Base-by-base conservation (phyloP, 1,140 invertebrate genomes). In the Drosophila pruinosa region DNA sequence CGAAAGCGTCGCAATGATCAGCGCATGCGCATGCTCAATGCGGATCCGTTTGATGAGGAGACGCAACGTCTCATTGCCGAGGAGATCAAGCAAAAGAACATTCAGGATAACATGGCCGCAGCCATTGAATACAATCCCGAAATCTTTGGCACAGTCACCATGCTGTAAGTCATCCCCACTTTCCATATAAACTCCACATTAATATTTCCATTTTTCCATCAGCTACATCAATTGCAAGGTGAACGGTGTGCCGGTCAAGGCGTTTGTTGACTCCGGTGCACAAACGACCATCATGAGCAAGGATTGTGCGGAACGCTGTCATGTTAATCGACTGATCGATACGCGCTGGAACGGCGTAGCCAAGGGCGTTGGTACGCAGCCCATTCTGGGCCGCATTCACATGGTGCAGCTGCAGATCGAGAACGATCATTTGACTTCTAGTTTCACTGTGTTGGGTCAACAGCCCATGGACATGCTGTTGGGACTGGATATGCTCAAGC, bases 381-480 rank as follows among this genome's bases (percentile, higher is more conserved):
- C 95, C 82, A 99, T 99, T 78, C 96, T 99, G 57, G 98, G 98
- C 1, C 93, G 98, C 36, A 97, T 99, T 76, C 98, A 99, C 90
- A 96, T 99, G 95, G 97, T 97, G 57, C 97, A 99, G 92, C 97
- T 99, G 89, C 96, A 98, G 92, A 99, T 99, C 71, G 97, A 97
- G 73, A 95, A 95, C 72, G 97, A 97, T 89, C 98, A 97, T 92
- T 92, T 99, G 6, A 97, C 97, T 1, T 98, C 98, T 1, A 99
- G 98, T 3, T 99, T 99, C 92, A 98, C 97, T 19, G 98, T 99
- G n/a, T 92, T 99, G 15, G 97, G 99, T 91, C 96, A 99, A 72
- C 98, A 99, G 91, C 96, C 97, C 2, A 99, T 99, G 97, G 98
- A 99, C 88, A 99, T 99, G 97, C 92, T 99, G 14, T 92, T 99